Evolutionary conservation across 2,113 vertebrate genomes (phyloP), one percentile per base, ranked within the genome.

Genomic region (Anas platyrhynchos): DNA sequence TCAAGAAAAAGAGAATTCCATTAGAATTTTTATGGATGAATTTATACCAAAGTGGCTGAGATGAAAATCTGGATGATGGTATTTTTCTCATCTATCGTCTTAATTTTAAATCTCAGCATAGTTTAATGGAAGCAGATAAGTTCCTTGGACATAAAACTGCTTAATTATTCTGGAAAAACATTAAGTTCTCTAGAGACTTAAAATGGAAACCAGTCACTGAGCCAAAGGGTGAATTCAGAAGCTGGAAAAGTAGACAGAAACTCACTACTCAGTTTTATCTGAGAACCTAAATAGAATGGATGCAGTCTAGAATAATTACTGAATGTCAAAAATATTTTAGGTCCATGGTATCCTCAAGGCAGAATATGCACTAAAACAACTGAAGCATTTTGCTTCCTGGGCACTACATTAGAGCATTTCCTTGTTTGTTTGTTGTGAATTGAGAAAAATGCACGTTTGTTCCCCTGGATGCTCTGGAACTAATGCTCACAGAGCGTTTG

Each of bases 221-320:
- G 91, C 50, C 67, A 90, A 88, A 86, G 72, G 7, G 9, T 86
- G 34, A 96, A 88, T 80, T 88, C 58, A 88, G 76, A 80, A 94
- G 76, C 41, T 43, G 55, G 56, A 93, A 88, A 76, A 94, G 72
- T 7, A 43, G 36, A 46, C 29, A 72, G 50, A 88, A 88, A 44
- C 32, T 90, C 44, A 29, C 34, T 69, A 23, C 69, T 81, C 36
- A 31, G 29, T 71, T n/a, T 81, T 81, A 86, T 67, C 36, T 74
- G 14, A 44, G 11, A 81, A 78, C 31, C 21, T 67, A 73, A 91
- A 90, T 74, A 94, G 41, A 89, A 78, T 63, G 31, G 31, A 80
- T 54, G 38, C 27, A 75, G 43, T 27, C 67, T 73, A 32, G 76
- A 88, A 31, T 86, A 83, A 85, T 20, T 56, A 5, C 80, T 5